Base-by-base conservation (phyloP, 2,113 vertebrate genomes). In the Semicossyphus pulcher region DNA sequence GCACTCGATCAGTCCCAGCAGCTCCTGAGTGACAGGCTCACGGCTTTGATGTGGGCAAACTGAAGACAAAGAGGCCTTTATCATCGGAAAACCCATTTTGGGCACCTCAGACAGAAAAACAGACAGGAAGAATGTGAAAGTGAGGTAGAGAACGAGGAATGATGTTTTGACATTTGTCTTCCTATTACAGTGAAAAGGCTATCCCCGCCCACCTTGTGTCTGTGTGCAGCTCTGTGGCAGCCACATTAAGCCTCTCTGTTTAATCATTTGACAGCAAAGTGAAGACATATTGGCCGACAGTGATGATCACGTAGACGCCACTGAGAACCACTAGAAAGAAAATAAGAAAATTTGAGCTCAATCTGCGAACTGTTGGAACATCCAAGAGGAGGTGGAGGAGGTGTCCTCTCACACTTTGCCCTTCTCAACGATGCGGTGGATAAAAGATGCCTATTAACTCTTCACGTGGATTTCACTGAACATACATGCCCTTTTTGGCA, bases 221-320 rank as follows among this genome's bases (percentile, higher is more conserved):
- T 81, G 58, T 71, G 53, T 67, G 72, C 78, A 15, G 52, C 70
- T 74, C 71, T 20, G n/a, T n/a, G n/a, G n/a, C n/a, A n/a, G n/a
- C n/a, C n/a, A n/a, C n/a, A n/a, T n/a, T n/a, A n/a, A n/a, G n/a
- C n/a, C n/a, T n/a, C n/a, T n/a, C n/a, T n/a, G n/a, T 84, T 91
- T 86, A 86, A 86, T 87, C 62, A 85, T 85, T 80, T 42, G 31
- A 64, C 68, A n/a, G 69, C 82, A 85, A 88, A 76, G 76, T n/a
- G n/a, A 79, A 64, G 83, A 86, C 80, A 86, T 89, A n/a, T n/a
- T n/a, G n/a, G n/a, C n/a, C n/a, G n/a, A n/a, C n/a, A n/a, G n/a
- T n/a, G n/a, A 80, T 21, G 70, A 76, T 83, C 66, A 53, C 32
- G 45, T 56, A 45, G 69, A 70, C 41, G 72, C 66, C 61, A 70